Evolutionary conservation across 2,888 invertebrate species (phyloP).

Genomic region (Nemapogon koenigi): DNA sequence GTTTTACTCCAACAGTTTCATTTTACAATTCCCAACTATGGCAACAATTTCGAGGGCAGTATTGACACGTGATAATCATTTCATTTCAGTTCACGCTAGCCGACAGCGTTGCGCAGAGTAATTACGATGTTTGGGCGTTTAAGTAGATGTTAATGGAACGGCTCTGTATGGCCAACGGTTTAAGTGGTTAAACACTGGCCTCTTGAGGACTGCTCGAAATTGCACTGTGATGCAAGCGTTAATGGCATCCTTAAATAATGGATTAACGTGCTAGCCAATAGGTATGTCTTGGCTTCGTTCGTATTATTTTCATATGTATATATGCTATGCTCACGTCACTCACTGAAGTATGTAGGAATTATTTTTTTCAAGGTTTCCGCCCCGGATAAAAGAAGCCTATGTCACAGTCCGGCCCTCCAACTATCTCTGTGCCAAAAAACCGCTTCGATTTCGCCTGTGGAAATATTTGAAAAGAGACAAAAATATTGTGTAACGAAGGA

Average conservation of each 20-base stretch:
- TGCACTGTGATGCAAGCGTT: slow-evolving; percentile 1
- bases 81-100: slow-evolving; percentile 28
- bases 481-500: too few species aligned
- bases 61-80: slow-evolving; percentile 43
- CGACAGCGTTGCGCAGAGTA: slow-evolving; percentile 34
- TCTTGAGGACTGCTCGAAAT: background rate
- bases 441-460: too few species aligned
- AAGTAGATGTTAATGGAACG: slow-evolving; percentile 16
- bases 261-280: too few species aligned
- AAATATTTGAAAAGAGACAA: too few species aligned
- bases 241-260: background rate
- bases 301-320: too few species aligned
- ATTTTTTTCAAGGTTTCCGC: too few species aligned
- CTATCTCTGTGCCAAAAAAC: too few species aligned
- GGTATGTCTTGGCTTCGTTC: too few species aligned
- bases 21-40: slow-evolving; percentile 26
- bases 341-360: too few species aligned
- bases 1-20: slow-evolving; percentile 14
- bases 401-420: too few species aligned
- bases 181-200: slow-evolving; percentile 7
- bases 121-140: slow-evolving; percentile 36
- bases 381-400: too few species aligned
- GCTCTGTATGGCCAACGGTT: slow-evolving; percentile 3
- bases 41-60: slow-evolving; percentile 34
- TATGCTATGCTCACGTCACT: too few species aligned